A percentile compares a stretch with the other conserved stretches of the same genome.
Evolutionary conservation across 2,797 vertebrate genomes (phyloP).

Genomic region (Leucoraja ocellata): DNA sequence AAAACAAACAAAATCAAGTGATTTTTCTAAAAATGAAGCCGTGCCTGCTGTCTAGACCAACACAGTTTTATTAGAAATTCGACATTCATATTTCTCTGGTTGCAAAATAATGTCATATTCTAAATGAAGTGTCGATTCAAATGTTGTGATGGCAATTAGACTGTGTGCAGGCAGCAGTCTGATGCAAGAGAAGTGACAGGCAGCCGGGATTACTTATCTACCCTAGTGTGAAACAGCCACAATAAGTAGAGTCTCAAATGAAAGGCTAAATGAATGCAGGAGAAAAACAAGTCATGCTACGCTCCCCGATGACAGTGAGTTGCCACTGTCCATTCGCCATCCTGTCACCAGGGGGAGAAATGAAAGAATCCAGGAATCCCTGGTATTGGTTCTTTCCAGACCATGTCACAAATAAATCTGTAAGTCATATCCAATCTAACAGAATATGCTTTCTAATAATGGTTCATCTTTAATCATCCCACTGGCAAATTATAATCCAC

Average conservation of each 20-base stretch:
- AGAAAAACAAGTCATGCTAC: slow-evolving; percentile 26
- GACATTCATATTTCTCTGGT: slow-evolving; percentile 32
- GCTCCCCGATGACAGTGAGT: slow-evolving; percentile 23
- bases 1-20: slow-evolving; percentile 18
- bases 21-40: slow-evolving; percentile 4
- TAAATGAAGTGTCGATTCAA: slow-evolving; percentile 38
- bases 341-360: slow-evolving; percentile 19
- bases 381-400: slow-evolving; percentile 25
- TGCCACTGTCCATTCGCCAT: slow-evolving; percentile 34
- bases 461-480: slow-evolving; percentile 30
- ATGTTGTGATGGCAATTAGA: slow-evolving; percentile 38
- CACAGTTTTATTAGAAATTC: slow-evolving; percentile 31
- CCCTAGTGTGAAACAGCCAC: slow-evolving; percentile 33
- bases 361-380: background rate
- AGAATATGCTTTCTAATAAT: slow-evolving; percentile 34
- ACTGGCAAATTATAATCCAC: slow-evolving; percentile 38
- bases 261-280: slow-evolving; percentile 37
- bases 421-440: slow-evolving; percentile 30
- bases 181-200: slow-evolving; percentile 37
- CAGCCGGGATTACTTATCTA: slow-evolving; percentile 31
- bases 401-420: slow-evolving; percentile 29
- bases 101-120: slow-evolving; percentile 35
- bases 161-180: slow-evolving; percentile 14
- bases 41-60: slow-evolving; percentile 2
- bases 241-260: slow-evolving; percentile 35